phyloP scores from a whole-genome alignment of 2,113 vertebrate genomes.

The Gadus chalcogrammus region DNA sequence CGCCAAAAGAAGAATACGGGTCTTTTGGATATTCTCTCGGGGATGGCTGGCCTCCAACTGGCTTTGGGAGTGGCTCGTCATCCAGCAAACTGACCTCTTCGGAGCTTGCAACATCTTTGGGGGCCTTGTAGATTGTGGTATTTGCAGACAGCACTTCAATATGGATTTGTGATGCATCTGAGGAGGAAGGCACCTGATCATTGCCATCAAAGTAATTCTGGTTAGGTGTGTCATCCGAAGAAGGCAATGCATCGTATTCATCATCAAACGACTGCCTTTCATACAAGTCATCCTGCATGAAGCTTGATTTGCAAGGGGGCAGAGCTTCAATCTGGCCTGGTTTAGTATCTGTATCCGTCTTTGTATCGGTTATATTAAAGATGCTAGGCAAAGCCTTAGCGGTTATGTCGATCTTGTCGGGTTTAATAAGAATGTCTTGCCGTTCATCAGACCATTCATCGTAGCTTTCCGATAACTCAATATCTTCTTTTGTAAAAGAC shows the following conservation, averaged over 20 bases:
- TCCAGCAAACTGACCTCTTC: slow-evolving; percentile 11
- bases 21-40: slow-evolving; percentile 47
- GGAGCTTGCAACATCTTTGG: slow-evolving; percentile 8
- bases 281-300: slow-evolving; percentile 59
- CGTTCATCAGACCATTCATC: slow-evolving; percentile 59
- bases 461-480: slow-evolving; percentile 53
- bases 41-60: slow-evolving; percentile 24
- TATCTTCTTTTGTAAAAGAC: slow-evolving; percentile 39
- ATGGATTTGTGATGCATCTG: slow-evolving; percentile 34
- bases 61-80: slow-evolving; percentile 25
- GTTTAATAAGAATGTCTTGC: slow-evolving; percentile 42
- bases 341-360: slow-evolving; percentile 25
- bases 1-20: slow-evolving; percentile 52
- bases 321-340: slow-evolving; percentile 19
- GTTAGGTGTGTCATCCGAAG: slow-evolving; percentile 34
- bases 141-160: slow-evolving; percentile 19
- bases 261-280: slow-evolving; percentile 62
- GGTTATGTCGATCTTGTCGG: slow-evolving; percentile 24
- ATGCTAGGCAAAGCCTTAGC: slow-evolving; percentile 28
- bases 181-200: slow-evolving; percentile 43
- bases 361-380: slow-evolving; percentile 38
- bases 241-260: slow-evolving; percentile 38
- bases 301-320: slow-evolving; percentile 35
- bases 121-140: slow-evolving; percentile 12
- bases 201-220: slow-evolving; percentile 25